phyloP scores from a whole-genome alignment of 2,797 vertebrate genomes.

The Salmo trutta region DNA sequence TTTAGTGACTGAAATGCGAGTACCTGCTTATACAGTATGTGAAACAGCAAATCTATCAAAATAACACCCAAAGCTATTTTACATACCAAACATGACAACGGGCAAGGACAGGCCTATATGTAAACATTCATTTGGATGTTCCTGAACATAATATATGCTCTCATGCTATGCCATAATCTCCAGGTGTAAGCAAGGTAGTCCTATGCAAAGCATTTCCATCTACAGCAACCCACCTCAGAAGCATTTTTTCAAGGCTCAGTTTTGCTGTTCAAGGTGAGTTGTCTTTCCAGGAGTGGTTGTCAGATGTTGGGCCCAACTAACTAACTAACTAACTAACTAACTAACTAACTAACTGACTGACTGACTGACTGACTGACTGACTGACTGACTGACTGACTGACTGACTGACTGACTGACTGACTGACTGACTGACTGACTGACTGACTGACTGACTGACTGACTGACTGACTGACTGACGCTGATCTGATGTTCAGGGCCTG shows the following conservation, averaged over 20 bases:
- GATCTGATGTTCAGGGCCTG: background rate
- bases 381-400: background rate
- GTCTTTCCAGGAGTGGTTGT: background rate
- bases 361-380: constrained; percentile 1
- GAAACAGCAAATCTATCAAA: background rate
- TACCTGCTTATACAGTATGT: background rate
- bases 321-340: no score
- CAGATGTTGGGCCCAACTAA: constrained; percentile 1
- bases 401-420: background rate
- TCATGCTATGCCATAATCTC: background rate
- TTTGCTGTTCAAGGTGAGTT: background rate
- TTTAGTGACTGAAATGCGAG: background rate
- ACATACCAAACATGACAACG: background rate
- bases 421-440: background rate
- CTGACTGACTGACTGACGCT: background rate
- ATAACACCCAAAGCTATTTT: background rate
- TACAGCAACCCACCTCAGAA: background rate
- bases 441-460: background rate
- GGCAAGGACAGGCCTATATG: background rate
- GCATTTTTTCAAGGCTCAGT: background rate
- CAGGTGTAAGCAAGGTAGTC: background rate
- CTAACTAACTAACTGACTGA: background rate
- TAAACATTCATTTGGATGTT: no score
- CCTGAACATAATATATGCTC: background rate
- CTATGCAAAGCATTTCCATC: no score